A percentile compares a stretch with the other conserved stretches of the same genome.
Conservation (phyloP, 2,113 vertebrate species). For the Myodes glareolus region DNA sequence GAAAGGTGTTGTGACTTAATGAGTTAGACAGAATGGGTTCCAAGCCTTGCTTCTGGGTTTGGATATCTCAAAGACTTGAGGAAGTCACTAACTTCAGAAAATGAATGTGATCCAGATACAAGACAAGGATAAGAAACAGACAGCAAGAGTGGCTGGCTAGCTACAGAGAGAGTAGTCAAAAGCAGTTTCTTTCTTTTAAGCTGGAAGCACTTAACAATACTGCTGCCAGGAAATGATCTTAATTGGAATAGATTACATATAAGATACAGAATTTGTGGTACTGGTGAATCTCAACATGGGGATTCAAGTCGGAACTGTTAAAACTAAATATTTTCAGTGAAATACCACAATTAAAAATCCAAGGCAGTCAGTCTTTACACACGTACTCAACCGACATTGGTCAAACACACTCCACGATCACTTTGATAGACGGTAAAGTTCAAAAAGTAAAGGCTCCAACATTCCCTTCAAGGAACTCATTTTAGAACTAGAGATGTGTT, state of each 20-base stretch:
- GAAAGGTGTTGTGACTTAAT: conserved; percentile 46
- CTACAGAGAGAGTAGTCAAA: not conserved
- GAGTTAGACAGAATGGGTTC: conserved; percentile 47
- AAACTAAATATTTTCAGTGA: not conserved
- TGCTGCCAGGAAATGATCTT: not conserved
- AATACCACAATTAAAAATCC: not conserved
- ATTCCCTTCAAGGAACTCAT: not conserved
- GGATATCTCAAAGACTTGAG: not conserved
- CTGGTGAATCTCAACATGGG: not conserved
- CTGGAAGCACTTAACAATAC: not conserved
- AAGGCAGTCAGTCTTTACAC: not conserved
- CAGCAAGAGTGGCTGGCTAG: not conserved
- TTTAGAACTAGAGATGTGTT: not conserved
- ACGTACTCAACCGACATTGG: not conserved
- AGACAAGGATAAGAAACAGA: not conserved
- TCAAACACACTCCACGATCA: not conserved
- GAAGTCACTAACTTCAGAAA: conserved; percentile 15
- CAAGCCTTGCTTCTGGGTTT: not conserved
- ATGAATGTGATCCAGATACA: not conserved
- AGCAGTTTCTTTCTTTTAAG: not conserved
- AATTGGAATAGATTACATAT: not conserved
- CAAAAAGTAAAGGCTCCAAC: not conserved
- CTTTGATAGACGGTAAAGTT: not conserved
- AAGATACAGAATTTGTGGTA: not conserved
- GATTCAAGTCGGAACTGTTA: not conserved